phyloP scores from a whole-genome alignment of 2,888 invertebrate species.

The Reticulitermes lucifugus region DNA sequence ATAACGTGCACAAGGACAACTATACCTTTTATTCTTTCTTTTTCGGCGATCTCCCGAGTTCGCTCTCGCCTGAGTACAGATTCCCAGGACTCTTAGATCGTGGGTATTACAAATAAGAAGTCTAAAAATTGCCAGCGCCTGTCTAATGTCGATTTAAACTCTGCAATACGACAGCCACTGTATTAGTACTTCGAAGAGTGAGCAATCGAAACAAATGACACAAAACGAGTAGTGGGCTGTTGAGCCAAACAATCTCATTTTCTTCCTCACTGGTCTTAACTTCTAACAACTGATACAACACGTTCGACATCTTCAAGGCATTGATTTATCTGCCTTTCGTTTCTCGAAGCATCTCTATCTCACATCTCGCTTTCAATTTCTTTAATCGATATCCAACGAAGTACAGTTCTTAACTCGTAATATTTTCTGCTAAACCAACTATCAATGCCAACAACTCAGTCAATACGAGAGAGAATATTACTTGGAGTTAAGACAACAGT shows the following conservation, averaged over 20 bases:
- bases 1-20: too few relatives aligned
- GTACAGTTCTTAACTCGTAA: not conserved
- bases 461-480: not conserved
- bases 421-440: not conserved
- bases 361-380: not conserved
- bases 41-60: too few relatives aligned
- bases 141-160: too few relatives aligned
- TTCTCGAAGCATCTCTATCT: not conserved
- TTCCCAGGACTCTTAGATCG: too few relatives aligned
- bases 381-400: not conserved
- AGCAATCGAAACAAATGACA: not conserved
- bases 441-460: not conserved
- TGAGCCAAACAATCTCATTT: not conserved
- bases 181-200: not conserved
- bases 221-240: not conserved
- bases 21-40: too few relatives aligned
- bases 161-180: too few relatives aligned
- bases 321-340: not conserved
- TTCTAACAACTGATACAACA: slow-evolving; percentile 4
- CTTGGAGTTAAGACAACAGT: not conserved
- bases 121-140: too few relatives aligned
- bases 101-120: too few relatives aligned
- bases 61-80: too few relatives aligned
- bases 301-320: not conserved
- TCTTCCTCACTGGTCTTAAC: not conserved